A percentile compares a stretch with the other conserved stretches of the same genome.
Conservation (phyloP, 2,888 invertebrate genomes). For the Dusona sp. region DNA sequence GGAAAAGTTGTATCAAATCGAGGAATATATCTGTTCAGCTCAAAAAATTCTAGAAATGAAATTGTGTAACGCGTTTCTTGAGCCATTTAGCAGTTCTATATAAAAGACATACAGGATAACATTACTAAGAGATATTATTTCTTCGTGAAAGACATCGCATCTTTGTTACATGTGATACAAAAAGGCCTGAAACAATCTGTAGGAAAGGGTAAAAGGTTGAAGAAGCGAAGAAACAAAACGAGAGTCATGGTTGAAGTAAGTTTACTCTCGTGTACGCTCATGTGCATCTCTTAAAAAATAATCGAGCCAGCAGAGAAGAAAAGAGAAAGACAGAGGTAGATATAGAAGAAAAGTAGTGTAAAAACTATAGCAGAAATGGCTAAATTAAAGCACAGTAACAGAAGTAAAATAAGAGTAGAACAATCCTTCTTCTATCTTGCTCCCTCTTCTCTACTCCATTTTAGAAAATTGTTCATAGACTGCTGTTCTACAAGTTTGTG, state of each 20-base stretch:
- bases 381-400: neutral
- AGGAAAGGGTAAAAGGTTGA: neutral
- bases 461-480: constrained; percentile 25
- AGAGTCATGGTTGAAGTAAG: neutral
- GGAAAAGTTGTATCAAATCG: neutral
- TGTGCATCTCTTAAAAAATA: neutral
- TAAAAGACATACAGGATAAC: neutral
- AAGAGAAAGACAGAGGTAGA: neutral
- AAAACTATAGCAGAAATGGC: constrained; percentile 1
- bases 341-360: constrained; percentile 3
- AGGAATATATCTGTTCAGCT: neutral
- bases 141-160: neutral
- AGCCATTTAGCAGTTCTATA: neutral
- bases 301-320: neutral
- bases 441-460: constrained; percentile 21
- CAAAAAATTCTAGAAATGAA: no score
- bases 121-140: neutral
- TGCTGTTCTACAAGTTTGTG: constrained; percentile 22
- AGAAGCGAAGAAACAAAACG: neutral
- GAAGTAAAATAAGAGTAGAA: constrained; percentile 9
- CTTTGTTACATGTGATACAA: no score
- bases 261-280: neutral
- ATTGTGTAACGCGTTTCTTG: no score
- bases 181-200: neutral
- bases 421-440: neutral